Evolutionary conservation across 1,140 invertebrate species (phyloP), one percentile per base, ranked within the genome.

Genomic region (Akabosia matsudoensis): DNA sequence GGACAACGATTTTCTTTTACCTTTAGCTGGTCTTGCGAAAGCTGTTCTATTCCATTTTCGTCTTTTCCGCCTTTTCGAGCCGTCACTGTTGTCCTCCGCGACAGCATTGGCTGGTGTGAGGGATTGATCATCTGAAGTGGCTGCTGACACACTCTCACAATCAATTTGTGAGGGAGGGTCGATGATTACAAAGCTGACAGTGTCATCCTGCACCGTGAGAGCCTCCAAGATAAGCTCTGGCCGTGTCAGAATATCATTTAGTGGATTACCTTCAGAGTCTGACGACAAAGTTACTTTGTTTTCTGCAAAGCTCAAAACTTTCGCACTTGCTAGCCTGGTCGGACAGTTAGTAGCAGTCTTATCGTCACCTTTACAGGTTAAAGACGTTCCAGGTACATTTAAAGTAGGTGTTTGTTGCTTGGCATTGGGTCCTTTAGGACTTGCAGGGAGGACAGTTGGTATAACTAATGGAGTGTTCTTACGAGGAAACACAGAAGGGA

Each of bases 401-500:
- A 30, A 24, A 28, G 61, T 7, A 30, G 28, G 14, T 67, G 61
- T 7, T 28, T 67, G 61, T 4, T 24, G 7, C n/a, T 67, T 67
- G 4, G 26, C 10, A 45, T 1, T 33, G 2, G 33, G 24, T 24
- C n/a, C 2, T 16, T 34, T 74, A 0, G 72, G 76, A n/a, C 56
- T 34, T 1, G 30, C 37, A 33, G 73, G 72, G 24, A 79, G 37
- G 1, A 75, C 33, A 64, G 33, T 75, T 34, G 76, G 78, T 37
- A 79, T 52, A 10, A 77, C 34, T 16, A 76, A 18, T 31, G 78
- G 74, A 14, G 76, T 54, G 54, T 77, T 78, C 34, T 77, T 81
- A 64, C 75, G 13, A 7, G 78, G 78, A 73, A 81, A 81, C 28
- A 79, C 77, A 18, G 78, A 78, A 56, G 80, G 80, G 24, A 81